These are phyloP conservation scores for Drosophila kanekoi DNA, from an alignment of 2,888 invertebrate species.

Conservation along the genomic window DNA sequence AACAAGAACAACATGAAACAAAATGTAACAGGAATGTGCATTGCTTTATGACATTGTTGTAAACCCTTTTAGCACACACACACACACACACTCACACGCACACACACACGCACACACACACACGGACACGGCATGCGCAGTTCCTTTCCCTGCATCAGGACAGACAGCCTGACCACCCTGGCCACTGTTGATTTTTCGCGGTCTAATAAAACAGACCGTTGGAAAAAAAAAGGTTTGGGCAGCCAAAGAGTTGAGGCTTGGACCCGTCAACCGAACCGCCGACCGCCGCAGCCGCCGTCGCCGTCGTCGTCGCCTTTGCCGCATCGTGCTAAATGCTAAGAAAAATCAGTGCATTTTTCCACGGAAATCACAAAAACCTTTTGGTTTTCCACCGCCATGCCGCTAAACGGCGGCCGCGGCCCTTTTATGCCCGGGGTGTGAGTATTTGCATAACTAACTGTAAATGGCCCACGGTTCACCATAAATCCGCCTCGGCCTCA, in stretches of 20 bases:
- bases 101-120: conserved; percentile 8
- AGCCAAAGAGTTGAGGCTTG: conserved; percentile 68
- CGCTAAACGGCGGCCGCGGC: conserved; percentile 9
- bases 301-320: conserved; percentile 10
- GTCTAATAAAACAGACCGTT: conserved; percentile 70
- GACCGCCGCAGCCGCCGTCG: background rate
- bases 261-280: no score
- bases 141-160: conserved; percentile 32
- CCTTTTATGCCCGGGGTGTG: conserved; percentile 60
- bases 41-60: conserved; percentile 74
- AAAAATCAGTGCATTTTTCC: conserved; percentile 66
- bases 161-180: conserved; percentile 60
- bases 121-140: conserved; percentile 7
- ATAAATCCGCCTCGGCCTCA: background rate
- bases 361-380: conserved; percentile 66
- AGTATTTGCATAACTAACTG: conserved; percentile 70
- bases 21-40: conserved; percentile 56
- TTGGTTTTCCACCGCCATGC: conserved; percentile 49
- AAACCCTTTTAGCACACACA: conserved; percentile 71
- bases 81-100: conserved; percentile 8
- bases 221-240: conserved; percentile 35
- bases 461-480: conserved; percentile 4
- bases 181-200: conserved; percentile 79
- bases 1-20: conserved; percentile 1
- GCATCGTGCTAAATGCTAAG: conserved; percentile 55